Evolutionary conservation across 2,888 invertebrate species (phyloP), one percentile per base, ranked within the genome.

Genomic region (Malthinus flaveolus): DNA sequence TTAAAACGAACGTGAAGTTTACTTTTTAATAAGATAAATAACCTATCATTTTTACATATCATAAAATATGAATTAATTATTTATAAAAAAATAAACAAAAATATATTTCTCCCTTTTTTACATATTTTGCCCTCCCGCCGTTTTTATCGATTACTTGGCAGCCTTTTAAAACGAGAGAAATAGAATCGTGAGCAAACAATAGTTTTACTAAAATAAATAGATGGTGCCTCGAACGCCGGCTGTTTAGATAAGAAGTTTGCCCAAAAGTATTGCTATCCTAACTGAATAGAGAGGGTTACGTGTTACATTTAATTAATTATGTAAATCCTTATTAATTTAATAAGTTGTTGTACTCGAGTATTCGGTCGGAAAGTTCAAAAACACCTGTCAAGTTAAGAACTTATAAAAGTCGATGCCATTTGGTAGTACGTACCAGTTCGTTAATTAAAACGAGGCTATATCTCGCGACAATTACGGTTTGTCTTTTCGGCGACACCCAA

Each of bases 241-340:
- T 37, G 13, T 32, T 39, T 39, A 13, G 36, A 39, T 15, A 39
- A 49, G 49, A 49, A 31, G 32, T 23, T 23, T 23, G 5, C 23
- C 23, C 5, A 23, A 23, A 23, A 23, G 23, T 23, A 23, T 2
- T 23, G 5, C 23, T 23, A 23, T 23, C 45, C 45, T 51, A n/a
- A 53, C 37, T 23, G 45, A n/a, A 32, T 32, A 31, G 15, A 32
- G 11, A 10, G 31, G 46, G 48, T 52, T 53, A 53, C 49, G 60
- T 60, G 60, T 52, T 49, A 47, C 32, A 33, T 45, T 39, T 52
- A 60, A 61, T 61, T 55, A 61, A 61, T 61, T 61, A 61, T 61
- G 61, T 49, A 61, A 61, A 61, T 61, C 53, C 39, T 33, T 61
- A 61, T 61, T 61, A 61, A 57, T 57, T 61, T 54, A 49, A 61